Evolutionary conservation across 2,797 vertebrate species (phyloP), one percentile per base, ranked within the genome.

Genomic region (Odontamblyopus lacepedii): DNA sequence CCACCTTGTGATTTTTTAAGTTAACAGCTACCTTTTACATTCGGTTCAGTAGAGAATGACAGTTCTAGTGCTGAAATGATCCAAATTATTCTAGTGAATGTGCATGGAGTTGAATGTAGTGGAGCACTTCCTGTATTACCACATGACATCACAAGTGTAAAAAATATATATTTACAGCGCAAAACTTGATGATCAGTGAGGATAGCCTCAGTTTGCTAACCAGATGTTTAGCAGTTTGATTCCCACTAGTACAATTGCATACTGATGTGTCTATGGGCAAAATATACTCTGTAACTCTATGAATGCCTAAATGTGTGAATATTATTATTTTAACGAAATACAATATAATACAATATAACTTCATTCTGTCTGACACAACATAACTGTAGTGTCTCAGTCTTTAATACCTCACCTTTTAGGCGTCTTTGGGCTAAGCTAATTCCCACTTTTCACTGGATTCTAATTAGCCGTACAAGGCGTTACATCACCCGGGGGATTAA

Each of bases 381-480:
- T 50, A 74, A n/a, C 29, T 0, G 55, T 51, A 60, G 57, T n/a
- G 63, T 57, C 60, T 68, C 73, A 79, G 85, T 80, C 76, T 77
- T 77, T 84, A 80, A 67, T 80, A 80, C 48, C 27, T 78, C 73
- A 80, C 48, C 30, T 79, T 75, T 70, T 69, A 9, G 68, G 72
- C 63, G 71, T 57, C 69, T 87, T 71, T 64, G 80, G 75, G 67
- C 74, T 64, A 67, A 82, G 68, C 75, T 81, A 84, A 84, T 85
- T 88, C 72, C 64, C 80, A 77, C 76, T 83, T 83, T 83, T 89
- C 71, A 84, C 72, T 80, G 82, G 79, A 69, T 73, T 85, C 86
- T 89, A 87, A 90, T 90, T 87, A 88, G 80, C 78, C 78, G 81
- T 84, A 88, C 81, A 80, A 87, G 83, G 84, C 85, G 82, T 79